Evolutionary conservation across 2,113 vertebrate species (phyloP), one percentile per base, ranked within the genome.

Genomic region (Puma concolor): DNA sequence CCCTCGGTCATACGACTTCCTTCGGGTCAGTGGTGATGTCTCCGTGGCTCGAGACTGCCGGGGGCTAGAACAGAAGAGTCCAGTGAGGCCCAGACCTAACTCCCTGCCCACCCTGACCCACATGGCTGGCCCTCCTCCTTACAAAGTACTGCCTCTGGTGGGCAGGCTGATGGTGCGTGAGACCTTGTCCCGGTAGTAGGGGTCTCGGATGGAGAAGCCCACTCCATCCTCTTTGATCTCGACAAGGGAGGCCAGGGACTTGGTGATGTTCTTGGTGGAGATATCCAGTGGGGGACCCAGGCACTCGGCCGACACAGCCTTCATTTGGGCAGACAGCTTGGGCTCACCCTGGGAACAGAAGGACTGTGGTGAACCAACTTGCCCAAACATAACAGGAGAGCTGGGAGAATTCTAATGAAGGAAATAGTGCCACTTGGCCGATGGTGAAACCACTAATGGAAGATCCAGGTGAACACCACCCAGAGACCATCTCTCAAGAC

Each of bases 1-100:
- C 4, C 99, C 99, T 44, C 99, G 99, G 98, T 99, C 99, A 0
- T 99, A 99, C 4, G 99, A 99, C 97, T 99, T 99, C 96, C 99
- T 99, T 69, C 99, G 98, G 1, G 99, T 99, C 97, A 99, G 98
- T 0, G 99, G 99, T 0, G 99, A 99, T 0, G 99, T 99, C 95
- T 99, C 99, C 0, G 99, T 98, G 52, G 99, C 99, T 21, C 99
- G 99, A 81, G 99, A 99, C 91, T 99, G 99, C 97, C 99, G 99
- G 95, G 99, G 99, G 98, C 99, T 99, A 97, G 94, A 97, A 80
- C 17, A 63, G 72, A 91, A 88, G 71, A 48, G 19, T 57, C 29
- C 21, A 0, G 14, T 97, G 95, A 97, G 60, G 48, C 52, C 17
- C 1, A 19, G 54, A 14, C 14, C 63, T 17, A 3, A 54, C 2